Evolutionary conservation across 2,888 invertebrate genomes (phyloP).

Genomic region (Ichneumoninae sp.): DNA sequence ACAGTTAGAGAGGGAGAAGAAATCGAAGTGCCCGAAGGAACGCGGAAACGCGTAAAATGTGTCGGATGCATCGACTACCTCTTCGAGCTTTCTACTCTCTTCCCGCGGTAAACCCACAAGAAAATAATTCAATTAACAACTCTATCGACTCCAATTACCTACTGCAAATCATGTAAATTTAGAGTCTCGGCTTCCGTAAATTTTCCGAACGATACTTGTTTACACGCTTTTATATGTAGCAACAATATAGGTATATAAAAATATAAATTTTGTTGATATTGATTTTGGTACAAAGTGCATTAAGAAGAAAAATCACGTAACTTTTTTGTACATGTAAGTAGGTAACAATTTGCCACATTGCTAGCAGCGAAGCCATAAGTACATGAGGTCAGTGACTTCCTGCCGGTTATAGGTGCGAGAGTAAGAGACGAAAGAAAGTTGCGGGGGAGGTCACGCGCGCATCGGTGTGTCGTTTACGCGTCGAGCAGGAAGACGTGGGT

Average conservation of each 20-base stretch:
- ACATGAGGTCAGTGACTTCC: slow-evolving; percentile 52
- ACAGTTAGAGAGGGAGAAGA: background rate
- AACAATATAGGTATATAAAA: background rate
- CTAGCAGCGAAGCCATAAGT: slow-evolving; percentile 29
- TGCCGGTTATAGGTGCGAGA: slow-evolving; percentile 5
- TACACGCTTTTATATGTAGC: slow-evolving; percentile 4
- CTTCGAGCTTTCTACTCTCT: background rate
- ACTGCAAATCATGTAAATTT: slow-evolving; percentile 2
- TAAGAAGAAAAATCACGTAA: background rate
- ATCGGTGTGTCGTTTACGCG: slow-evolving; percentile 49
- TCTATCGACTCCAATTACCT: slow-evolving; percentile 23
- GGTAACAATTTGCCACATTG: background rate
- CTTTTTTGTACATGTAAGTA: too few relatives aligned
- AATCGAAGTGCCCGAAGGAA: slow-evolving; percentile 37
- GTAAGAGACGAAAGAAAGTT: slow-evolving; percentile 37
- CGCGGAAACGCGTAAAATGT: slow-evolving; percentile 32
- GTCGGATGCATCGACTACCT: slow-evolving; percentile 10
- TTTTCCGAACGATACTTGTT: background rate
- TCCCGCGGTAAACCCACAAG: background rate
- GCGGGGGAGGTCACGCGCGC: slow-evolving; percentile 56
- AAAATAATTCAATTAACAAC: slow-evolving; percentile 36
- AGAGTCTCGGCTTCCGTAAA: background rate
- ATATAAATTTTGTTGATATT: background rate
- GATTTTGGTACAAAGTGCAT: background rate
- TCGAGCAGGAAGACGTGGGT: slow-evolving; percentile 57